Evolutionary conservation across 2,888 invertebrate genomes (phyloP).

Genomic region (Trichopoda pennipes): DNA sequence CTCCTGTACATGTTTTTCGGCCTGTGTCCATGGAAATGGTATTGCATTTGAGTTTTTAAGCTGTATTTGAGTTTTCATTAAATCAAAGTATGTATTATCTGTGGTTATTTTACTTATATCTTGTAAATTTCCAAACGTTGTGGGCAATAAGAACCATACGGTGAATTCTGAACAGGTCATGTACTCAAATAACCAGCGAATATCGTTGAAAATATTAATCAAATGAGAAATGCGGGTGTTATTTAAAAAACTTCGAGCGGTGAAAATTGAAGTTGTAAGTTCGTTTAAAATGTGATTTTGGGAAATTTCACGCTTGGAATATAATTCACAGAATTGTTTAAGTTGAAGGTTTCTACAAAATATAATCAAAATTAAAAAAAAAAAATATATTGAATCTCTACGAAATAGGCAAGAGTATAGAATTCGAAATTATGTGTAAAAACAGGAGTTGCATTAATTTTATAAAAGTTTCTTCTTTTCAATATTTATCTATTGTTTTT

Average conservation of each 20-base stretch:
- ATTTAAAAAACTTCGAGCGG: constrained; percentile 25
- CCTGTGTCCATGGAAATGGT: constrained; percentile 19
- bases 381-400: background rate
- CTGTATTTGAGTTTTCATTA: constrained; percentile 56
- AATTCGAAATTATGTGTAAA: background rate
- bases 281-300: constrained; percentile 5
- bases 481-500: background rate
- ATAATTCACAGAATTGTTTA: constrained; percentile 40
- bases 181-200: constrained; percentile 63
- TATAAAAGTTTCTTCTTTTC: background rate
- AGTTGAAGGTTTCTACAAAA: constrained; percentile 14
- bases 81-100: constrained; percentile 53
- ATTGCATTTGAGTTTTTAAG: constrained; percentile 12
- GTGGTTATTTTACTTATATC: constrained; percentile 51
- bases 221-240: constrained; percentile 37
- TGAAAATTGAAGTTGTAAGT: constrained; percentile 47
- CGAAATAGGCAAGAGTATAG: too few relatives aligned
- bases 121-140: constrained; percentile 30
- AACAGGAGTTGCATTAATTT: background rate
- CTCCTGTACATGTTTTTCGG: constrained; percentile 54
- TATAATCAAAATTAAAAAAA: background rate
- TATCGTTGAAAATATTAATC: constrained; percentile 56
- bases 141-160: constrained; percentile 55
- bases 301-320: constrained; percentile 10
- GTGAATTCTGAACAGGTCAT: constrained; percentile 56